These are phyloP conservation scores for Hylomyscus alleni DNA, from an alignment of 2,797 vertebrate genomes.

Conservation along the genomic window DNA sequence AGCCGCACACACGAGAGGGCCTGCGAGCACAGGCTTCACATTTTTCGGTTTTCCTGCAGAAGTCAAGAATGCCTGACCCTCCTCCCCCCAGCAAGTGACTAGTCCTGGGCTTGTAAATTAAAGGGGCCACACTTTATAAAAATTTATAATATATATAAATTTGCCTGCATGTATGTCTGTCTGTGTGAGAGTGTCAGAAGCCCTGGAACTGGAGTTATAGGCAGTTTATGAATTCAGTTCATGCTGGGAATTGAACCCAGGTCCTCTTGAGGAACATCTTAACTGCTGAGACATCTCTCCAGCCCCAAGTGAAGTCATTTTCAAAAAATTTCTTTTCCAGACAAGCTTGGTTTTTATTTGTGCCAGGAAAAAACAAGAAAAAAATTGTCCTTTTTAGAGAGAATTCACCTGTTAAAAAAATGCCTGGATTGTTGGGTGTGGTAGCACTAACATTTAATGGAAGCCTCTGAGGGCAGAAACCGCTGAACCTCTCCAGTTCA, in stretches of 20 bases:
- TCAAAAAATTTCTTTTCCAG: background rate
- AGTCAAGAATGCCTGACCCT: constrained; percentile 56
- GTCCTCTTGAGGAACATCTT: background rate
- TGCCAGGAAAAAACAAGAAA: background rate
- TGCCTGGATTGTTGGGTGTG: background rate
- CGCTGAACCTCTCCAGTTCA: background rate
- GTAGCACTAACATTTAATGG: background rate
- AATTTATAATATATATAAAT: no score
- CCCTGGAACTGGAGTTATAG: background rate
- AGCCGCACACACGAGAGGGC: background rate
- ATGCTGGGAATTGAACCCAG: background rate
- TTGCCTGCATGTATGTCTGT: background rate
- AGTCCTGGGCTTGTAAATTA: background rate
- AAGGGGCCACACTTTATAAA: constrained; percentile 32
- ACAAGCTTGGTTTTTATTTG: background rate
- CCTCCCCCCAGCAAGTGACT: background rate
- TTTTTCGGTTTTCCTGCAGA: constrained; percentile 8
- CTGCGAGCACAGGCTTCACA: background rate
- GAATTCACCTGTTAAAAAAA: background rate
- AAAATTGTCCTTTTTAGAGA: background rate
- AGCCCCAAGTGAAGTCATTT: background rate
- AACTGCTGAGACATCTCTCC: background rate
- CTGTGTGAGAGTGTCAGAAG: background rate
- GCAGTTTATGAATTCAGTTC: background rate
- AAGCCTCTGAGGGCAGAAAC: background rate